Conservation (phyloP, 2,113 vertebrate genomes). For the Eidolon helvum region DNA sequence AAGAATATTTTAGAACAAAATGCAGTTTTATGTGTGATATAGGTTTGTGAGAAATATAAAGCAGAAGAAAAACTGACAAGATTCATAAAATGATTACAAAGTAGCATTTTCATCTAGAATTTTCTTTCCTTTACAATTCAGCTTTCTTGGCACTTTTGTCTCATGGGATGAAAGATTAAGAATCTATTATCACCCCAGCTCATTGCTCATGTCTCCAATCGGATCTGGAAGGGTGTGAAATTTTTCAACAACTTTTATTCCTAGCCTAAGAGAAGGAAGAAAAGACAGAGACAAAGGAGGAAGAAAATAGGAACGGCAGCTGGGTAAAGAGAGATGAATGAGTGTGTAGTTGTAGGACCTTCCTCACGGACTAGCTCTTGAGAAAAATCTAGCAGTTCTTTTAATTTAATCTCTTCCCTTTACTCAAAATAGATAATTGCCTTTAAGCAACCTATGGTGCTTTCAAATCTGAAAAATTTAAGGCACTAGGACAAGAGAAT, state of each 20-base stretch:
- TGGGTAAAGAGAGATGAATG: neutral
- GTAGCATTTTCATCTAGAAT: neutral
- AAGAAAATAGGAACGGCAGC: neutral
- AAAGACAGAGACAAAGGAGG: neutral
- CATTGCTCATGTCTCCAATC: neutral
- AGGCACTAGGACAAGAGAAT: neutral
- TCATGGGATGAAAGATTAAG: neutral
- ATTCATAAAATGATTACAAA: neutral
- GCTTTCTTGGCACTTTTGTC: neutral
- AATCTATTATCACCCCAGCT: neutral
- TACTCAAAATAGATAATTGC: neutral
- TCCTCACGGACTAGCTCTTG: neutral
- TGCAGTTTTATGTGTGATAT: neutral
- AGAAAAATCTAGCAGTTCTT: neutral
- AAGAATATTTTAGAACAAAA: neutral
- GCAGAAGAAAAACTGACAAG: neutral
- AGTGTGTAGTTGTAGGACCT: rapidly evolving
- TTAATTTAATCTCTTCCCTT: neutral
- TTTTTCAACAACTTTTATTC: constrained; percentile 1
- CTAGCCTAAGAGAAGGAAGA: constrained; percentile 1
- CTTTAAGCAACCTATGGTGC: neutral
- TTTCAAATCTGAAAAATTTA: neutral
- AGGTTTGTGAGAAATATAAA: neutral
- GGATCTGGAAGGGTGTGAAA: neutral
- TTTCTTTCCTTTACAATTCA: neutral